phyloP scores from a whole-genome alignment of 2,113 vertebrate genomes.

The Spizaetus ornatus region DNA sequence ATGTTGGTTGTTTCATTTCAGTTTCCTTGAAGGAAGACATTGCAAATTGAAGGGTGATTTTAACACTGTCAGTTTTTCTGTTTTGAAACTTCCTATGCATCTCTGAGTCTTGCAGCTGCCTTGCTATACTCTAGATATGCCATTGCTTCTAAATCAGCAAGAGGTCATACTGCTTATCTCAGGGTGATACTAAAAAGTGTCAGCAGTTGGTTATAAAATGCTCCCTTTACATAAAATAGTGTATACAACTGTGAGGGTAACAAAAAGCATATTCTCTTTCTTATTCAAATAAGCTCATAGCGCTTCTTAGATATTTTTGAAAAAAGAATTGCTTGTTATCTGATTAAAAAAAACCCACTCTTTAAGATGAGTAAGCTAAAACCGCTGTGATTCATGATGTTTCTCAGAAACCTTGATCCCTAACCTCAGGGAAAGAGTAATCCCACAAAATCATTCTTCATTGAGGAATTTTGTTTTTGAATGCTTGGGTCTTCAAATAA shows the following conservation, averaged over 20 bases:
- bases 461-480: conserved; percentile 19
- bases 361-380: conserved; percentile 32
- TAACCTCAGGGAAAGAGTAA: conserved; percentile 15
- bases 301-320: background rate
- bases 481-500: background rate
- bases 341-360: background rate
- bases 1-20: background rate
- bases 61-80: background rate
- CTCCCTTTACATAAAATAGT: background rate
- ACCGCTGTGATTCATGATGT: background rate
- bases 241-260: background rate
- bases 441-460: conserved; percentile 9
- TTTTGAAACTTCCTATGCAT: background rate
- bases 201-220: background rate
- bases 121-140: background rate
- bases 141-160: background rate
- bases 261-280: background rate
- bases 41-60: background rate
- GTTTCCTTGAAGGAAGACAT: background rate
- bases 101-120: background rate
- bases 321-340: background rate
- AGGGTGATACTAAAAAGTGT: background rate
- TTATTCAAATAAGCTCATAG: background rate
- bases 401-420: conserved; percentile 48
- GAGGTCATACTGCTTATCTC: background rate